phyloP scores from a whole-genome alignment of 1,140 invertebrate genomes.

The Matsumurasca onukii region DNA sequence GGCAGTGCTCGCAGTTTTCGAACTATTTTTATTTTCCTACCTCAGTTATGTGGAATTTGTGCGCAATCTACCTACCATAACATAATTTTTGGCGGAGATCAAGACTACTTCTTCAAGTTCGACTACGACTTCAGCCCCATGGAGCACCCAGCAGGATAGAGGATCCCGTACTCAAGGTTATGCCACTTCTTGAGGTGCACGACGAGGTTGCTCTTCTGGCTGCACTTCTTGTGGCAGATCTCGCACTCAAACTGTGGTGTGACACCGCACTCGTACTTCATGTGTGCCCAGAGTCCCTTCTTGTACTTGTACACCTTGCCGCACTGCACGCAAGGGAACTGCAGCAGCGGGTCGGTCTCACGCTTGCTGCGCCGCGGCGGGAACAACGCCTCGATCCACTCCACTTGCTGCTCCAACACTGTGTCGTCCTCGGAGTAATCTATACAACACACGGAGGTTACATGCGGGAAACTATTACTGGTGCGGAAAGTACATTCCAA shows the following conservation, averaged over 20 bases:
- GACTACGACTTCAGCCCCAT: background rate
- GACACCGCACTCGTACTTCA: slow-evolving; percentile 53
- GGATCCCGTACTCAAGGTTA: slow-evolving; percentile 12
- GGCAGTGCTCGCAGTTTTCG: background rate
- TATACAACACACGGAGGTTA: background rate
- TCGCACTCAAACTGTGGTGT: slow-evolving; percentile 45
- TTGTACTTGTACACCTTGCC: slow-evolving; percentile 36
- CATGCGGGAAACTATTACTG: too few species aligned
- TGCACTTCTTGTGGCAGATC: slow-evolving; percentile 37
- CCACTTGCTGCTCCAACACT: background rate
- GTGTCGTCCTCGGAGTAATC: slow-evolving; percentile 4
- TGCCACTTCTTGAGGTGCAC: slow-evolving; percentile 37
- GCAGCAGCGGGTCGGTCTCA: background rate
- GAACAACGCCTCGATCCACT: slow-evolving; percentile 6
- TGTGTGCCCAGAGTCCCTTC: slow-evolving; percentile 33
- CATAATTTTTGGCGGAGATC: too few species aligned
- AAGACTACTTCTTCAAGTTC: too few species aligned
- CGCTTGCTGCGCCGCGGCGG: background rate
- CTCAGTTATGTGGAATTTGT: too few species aligned
- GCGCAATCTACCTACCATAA: too few species aligned
- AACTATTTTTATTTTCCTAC: background rate
- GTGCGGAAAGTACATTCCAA: too few species aligned
- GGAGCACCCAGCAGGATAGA: slow-evolving; percentile 9
- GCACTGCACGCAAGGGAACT: slow-evolving; percentile 27
- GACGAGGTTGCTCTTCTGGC: slow-evolving; percentile 38